Base-by-base conservation (phyloP, 2,113 vertebrate genomes). In the Uria aalge region DNA sequence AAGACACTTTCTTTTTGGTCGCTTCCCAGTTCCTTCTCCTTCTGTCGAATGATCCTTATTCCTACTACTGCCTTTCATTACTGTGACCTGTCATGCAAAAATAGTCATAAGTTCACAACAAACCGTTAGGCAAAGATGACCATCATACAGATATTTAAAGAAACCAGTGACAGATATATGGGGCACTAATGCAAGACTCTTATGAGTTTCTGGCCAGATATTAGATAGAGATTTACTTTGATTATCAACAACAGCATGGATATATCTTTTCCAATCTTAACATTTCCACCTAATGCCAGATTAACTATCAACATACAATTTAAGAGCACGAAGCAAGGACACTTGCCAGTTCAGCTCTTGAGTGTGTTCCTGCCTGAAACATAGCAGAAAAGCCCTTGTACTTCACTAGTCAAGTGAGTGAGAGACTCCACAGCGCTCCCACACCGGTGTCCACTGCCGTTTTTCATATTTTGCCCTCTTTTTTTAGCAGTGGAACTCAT, bases 41-140 rank as follows among this genome's bases (percentile, higher is more conserved):
- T 99, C 99, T 97, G 97, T 97, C 84, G 98, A 98, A 84, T 99
- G 98, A 97, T 99, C 99, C 98, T 99, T 99, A 98, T 98, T 98
- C 98, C 99, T 98, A 97, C 98, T 99, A 98, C 98, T 99, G 97
- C 99, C 99, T 98, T 99, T 99, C 99, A 99, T 99, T 98, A 98
- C 98, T 99, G 97, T 98, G 97, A 98, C 98, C 99, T 99, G 91
- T 76, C 45, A 59, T 19, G 48, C 41, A 82, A 75, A 80, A 77
- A 96, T 2, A 96, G 62, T 50, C 38, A 12, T 11, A 88, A 66
- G 26, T 88, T 89, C 66, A 92, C 36, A 85, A 71, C 15, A 75
- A 90, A 56, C 29, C 34, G 47, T 52, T 52, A 45, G 15, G 24
- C 20, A 50, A 32, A 67, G 79, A 11, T 8, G 24, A 69, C 60